phyloP scores from a whole-genome alignment of 92 coral and sea anemone genomes.

The Epizoanthus scotinus region DNA sequence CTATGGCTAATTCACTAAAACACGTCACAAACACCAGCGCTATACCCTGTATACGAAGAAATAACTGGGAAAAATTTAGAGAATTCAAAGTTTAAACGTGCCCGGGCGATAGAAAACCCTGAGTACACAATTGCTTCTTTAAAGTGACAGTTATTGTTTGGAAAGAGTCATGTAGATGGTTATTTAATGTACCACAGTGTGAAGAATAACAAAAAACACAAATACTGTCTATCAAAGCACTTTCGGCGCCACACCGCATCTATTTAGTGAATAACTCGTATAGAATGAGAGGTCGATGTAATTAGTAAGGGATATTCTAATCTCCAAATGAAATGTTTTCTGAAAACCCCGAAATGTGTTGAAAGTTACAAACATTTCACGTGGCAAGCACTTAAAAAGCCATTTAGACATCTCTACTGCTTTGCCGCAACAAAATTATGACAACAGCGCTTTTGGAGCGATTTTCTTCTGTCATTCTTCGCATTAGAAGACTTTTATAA shows the following conservation, averaged over 20 bases:
- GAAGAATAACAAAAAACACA: slow-evolving; percentile 25
- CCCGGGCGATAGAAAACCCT: not conserved
- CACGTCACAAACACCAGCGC: not conserved
- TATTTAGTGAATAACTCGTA: slow-evolving; percentile 26
- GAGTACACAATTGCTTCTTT: slow-evolving; percentile 8
- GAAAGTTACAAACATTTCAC: slow-evolving; percentile 6
- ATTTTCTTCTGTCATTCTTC: no score
- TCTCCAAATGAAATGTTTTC: slow-evolving; percentile 21
- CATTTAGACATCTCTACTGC: not conserved
- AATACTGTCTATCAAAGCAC: slow-evolving; percentile 9
- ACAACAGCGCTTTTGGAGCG: no score
- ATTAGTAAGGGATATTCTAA: slow-evolving; percentile 3
- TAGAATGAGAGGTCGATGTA: not conserved
- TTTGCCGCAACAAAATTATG: no score
- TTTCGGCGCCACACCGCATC: not conserved
- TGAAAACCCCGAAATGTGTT: not conserved
- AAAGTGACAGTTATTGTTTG: slow-evolving; percentile 29
- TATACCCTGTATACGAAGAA: not conserved
- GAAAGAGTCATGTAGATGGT: slow-evolving; percentile 28
- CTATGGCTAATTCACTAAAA: not conserved
- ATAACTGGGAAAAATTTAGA: not conserved
- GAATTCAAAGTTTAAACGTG: slow-evolving; percentile 7
- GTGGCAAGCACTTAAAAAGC: not conserved
- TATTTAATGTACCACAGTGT: slow-evolving; percentile 22
- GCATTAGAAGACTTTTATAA: no score